A percentile compares a stretch with the other conserved stretches of the same genome.
These are phyloP conservation scores for Watersipora subatra DNA, from an alignment of 1,140 invertebrate species.

Conservation along the genomic window DNA sequence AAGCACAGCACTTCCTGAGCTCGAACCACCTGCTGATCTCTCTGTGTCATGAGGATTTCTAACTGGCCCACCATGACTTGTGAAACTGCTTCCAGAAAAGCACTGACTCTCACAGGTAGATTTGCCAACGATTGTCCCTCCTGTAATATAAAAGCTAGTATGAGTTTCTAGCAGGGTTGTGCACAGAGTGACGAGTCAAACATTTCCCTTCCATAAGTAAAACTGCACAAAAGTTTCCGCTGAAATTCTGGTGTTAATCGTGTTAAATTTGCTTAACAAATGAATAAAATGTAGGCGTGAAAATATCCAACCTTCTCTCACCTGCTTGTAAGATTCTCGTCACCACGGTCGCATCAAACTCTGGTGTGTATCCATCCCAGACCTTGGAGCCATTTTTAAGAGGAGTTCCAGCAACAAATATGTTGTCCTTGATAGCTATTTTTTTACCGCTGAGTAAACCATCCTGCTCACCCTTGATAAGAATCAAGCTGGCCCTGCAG, in stretches of 20 bases:
- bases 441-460: constrained; percentile 6
- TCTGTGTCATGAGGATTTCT: constrained; percentile 8
- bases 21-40: constrained; percentile 9
- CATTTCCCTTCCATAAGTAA: too few species aligned
- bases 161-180: not conserved
- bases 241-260: too few species aligned
- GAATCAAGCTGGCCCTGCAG: not conserved
- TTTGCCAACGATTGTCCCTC: constrained; percentile 13
- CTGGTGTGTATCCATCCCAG: constrained; percentile 9
- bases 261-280: too few species aligned
- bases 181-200: not conserved
- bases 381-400: constrained; percentile 9
- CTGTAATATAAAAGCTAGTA: constrained; percentile 5
- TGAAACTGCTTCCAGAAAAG: constrained; percentile 9
- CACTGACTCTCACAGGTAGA: constrained; percentile 12
- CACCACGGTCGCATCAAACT: constrained; percentile 10
- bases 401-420: constrained; percentile 8
- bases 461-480: not conserved
- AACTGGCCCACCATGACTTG: constrained; percentile 7
- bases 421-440: constrained; percentile 8
- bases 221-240: too few species aligned
- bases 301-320: not conserved
- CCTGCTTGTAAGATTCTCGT: constrained; percentile 10
- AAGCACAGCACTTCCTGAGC: constrained; percentile 14
- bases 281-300: too few species aligned